Conservation (phyloP, 2,888 invertebrate genomes). For the Endomychus coccineus region DNA sequence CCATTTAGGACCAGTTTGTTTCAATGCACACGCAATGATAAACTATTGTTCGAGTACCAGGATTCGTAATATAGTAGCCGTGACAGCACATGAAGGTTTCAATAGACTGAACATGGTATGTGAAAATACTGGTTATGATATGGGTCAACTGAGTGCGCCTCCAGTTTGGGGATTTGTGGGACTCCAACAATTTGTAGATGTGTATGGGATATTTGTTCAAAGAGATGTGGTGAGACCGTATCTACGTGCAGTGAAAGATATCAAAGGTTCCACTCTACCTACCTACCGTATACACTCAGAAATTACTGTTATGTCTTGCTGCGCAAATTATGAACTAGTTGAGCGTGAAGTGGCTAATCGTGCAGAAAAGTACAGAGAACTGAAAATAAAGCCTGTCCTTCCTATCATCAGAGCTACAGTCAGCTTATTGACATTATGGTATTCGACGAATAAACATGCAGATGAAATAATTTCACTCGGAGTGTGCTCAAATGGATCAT, state of each 20-base stretch:
- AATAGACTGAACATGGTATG: conserved; percentile 43
- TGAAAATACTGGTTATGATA: conserved; percentile 44
- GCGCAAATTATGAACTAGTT: conserved; percentile 5
- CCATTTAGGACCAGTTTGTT: conserved; percentile 51
- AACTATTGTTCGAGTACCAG: conserved; percentile 39
- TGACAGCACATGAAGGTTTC: conserved; percentile 52
- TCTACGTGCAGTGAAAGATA: conserved; percentile 45
- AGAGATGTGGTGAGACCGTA: conserved; percentile 49
- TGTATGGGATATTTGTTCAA: conserved; percentile 48
- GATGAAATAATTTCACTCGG: conserved; percentile 49
- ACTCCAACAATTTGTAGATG: conserved; percentile 50
- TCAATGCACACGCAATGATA: conserved; percentile 49
- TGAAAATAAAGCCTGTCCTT: conserved; percentile 4
- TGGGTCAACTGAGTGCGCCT: conserved; percentile 50
- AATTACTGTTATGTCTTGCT: conserved; percentile 8
- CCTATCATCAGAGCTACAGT: conserved; percentile 38
- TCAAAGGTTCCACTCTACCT: conserved; percentile 45
- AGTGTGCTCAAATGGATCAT: conserved; percentile 49
- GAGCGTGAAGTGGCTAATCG: conserved; percentile 4
- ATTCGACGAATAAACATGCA: conserved; percentile 34
- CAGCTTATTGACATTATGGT: conserved; percentile 49
- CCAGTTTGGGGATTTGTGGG: conserved; percentile 60
- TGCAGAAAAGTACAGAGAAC: conserved; percentile 1
- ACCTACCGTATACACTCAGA: conserved; percentile 41
- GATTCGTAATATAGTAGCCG: conserved; percentile 49